These are phyloP conservation scores for Electrophaes corylata DNA, from an alignment of 2,888 invertebrate species.

Conservation along the genomic window DNA sequence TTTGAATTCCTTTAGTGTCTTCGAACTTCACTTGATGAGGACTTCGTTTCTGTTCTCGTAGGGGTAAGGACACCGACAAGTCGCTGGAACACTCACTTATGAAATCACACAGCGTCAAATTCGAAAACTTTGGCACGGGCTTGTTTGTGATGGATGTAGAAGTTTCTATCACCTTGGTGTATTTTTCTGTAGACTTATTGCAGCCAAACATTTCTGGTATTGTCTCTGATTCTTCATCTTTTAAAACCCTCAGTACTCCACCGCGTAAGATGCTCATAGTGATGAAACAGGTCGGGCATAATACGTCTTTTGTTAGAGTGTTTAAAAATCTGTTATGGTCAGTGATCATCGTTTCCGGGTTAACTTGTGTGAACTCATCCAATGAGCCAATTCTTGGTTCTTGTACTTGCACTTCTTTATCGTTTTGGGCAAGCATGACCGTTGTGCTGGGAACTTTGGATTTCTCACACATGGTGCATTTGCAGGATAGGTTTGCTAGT, in stretches of 20 bases:
- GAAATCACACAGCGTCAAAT: constrained; percentile 36
- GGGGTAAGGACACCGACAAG: constrained; percentile 2
- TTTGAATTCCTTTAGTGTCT: constrained; percentile 26
- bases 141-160: constrained; percentile 48
- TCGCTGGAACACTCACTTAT: constrained; percentile 38
- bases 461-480: constrained; percentile 47
- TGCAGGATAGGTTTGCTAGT: constrained; percentile 58
- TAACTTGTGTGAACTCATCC: constrained; percentile 39
- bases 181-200: constrained; percentile 54
- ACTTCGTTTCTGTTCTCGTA: constrained; percentile 26
- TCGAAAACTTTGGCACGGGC: constrained; percentile 35
- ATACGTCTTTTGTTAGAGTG: constrained; percentile 36
- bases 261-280: constrained; percentile 51
- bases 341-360: constrained; percentile 16
- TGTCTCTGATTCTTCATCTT: constrained; percentile 63
- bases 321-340: constrained; percentile 27
- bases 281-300: constrained; percentile 59
- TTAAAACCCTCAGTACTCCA: constrained; percentile 49
- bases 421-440: constrained; percentile 25
- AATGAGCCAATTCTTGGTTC: constrained; percentile 12
- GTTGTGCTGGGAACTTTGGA: constrained; percentile 5
- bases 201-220: constrained; percentile 40
- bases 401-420: constrained; percentile 47
- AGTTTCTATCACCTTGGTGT: constrained; percentile 41
- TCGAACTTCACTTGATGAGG: constrained; percentile 47